Evolutionary conservation across 2,888 invertebrate genomes (phyloP).

Genomic region (Mycalesis mineus): DNA sequence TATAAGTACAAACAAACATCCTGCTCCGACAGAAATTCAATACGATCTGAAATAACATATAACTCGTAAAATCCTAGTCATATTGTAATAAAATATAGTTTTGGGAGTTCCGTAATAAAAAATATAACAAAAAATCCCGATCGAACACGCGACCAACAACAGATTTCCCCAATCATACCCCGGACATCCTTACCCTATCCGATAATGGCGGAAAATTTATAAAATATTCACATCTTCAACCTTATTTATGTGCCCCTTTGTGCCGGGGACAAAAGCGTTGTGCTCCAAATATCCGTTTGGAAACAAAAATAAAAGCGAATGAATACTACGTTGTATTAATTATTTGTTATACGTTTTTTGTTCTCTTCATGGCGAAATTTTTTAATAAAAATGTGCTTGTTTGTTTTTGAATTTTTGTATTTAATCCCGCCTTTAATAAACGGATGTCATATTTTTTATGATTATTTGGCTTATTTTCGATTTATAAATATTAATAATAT

Average conservation of each 20-base stretch:
- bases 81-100: no score
- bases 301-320: constrained; percentile 26
- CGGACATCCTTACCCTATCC: constrained; percentile 60
- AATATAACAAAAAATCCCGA: constrained; percentile 23
- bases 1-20: no score
- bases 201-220: constrained; percentile 62
- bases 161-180: constrained; percentile 52
- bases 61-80: no score
- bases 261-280: constrained; percentile 50
- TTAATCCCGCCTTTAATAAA: background rate
- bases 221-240: constrained; percentile 64
- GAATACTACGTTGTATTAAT: constrained; percentile 13
- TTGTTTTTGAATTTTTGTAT: no score
- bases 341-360: background rate
- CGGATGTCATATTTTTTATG: background rate
- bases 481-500: no score
- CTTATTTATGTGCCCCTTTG: constrained; percentile 61
- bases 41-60: no score
- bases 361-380: background rate
- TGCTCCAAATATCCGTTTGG: constrained; percentile 17
- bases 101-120: background rate
- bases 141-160: constrained; percentile 33
- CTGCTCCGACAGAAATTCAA: no score
- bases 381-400: background rate
- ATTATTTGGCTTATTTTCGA: no score